Base-by-base conservation (phyloP, 2,113 vertebrate species). In the Naja naja region DNA sequence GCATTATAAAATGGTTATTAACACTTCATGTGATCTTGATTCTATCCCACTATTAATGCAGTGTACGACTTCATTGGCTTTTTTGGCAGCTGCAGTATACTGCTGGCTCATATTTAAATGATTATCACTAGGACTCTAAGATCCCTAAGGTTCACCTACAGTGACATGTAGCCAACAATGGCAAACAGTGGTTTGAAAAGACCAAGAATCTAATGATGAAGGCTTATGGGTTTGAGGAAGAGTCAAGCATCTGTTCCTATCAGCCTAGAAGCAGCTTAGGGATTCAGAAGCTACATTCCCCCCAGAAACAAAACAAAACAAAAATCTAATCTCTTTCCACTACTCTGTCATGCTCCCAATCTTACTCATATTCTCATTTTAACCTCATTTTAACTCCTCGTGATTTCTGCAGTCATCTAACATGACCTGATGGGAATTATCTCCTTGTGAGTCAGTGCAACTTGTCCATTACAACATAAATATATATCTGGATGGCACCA, bases 401-500 rank as follows among this genome's bases (percentile, higher is more conserved):
- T 54, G 30, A 54, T 91, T 54, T 91, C 69, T 89, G 47, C 81
- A 86, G 74, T 86, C 90, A 86, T 30, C 74, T 7, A 85, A 89
- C 54, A 89, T 9, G 8, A 47, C 69, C 86, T 69, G 55, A 93
- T 64, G 90, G 88, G 74, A 64, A 91, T 87, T 89, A 89, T 93
- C 90, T 85, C 30, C 55, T 69, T 39, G 47, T 64, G 64, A 64
- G 64, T 85, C 90, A 43, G 47, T 54, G 55, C 55, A 45, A 55
- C 55, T 85, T 86, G 54, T 64, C 87, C 55, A 89, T 86, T 89
- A 64, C 10, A 89, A 53, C 55, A 86, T 86, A 89, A 89, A 93
- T 91, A 93, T 89, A 93, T 88, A 89, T 54, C 74, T 89, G 47
- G 88, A 64, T 12, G 27, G 90, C 55, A 86, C 87, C 87, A 89